Base-by-base conservation (phyloP, 2,797 vertebrate species). In the Liasis olivaceus region DNA sequence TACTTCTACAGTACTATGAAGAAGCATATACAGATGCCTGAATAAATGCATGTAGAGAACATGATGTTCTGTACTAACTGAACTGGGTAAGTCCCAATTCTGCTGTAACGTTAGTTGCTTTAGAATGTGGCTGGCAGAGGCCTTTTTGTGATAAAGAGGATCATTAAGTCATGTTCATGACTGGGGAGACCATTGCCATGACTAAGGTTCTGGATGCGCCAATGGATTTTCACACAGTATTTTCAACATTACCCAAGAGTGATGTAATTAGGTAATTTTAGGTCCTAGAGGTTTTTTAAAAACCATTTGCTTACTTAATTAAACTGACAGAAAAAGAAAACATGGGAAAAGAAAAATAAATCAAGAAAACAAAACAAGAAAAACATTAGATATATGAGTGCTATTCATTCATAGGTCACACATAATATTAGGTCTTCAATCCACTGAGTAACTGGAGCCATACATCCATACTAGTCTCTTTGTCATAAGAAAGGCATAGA, bases 1-100 rank as follows among this genome's bases (percentile, higher is more conserved):
- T 56, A 22, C 95, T 94, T 95, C 94, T 92, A 56, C 47, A 92
- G 56, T 58, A 69, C 31, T 4, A 2, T 36, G 60, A 66, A 24
- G 47, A 89, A 69, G 77, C 17, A 36, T 88, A 36, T 36, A n/a
- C n/a, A 63, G 14, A 87, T 87, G 85, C 62, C 51, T 58, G 62
- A 66, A n/a, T 51, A 47, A 72, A 91, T 56, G 56, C 20, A 24
- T 2, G 20, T 58, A 31, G 47, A 64, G 47, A 63, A 84, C 14
- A 28, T 24, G 47, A 56, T 64, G 13, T 63, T 89, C 59, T 63
- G 7, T 84, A 36, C 64, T 88, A 13, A 6, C 36, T 85, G 42
- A 54, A 24, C 12, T 26, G 77, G 77, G 24, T 8, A 58, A 85
- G 24, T 31, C 24, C 72, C 60, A 28, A 7, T 84, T 85, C 15